Evolutionary conservation across 2,797 vertebrate species (phyloP).

Genomic region (Danionella dracula): DNA sequence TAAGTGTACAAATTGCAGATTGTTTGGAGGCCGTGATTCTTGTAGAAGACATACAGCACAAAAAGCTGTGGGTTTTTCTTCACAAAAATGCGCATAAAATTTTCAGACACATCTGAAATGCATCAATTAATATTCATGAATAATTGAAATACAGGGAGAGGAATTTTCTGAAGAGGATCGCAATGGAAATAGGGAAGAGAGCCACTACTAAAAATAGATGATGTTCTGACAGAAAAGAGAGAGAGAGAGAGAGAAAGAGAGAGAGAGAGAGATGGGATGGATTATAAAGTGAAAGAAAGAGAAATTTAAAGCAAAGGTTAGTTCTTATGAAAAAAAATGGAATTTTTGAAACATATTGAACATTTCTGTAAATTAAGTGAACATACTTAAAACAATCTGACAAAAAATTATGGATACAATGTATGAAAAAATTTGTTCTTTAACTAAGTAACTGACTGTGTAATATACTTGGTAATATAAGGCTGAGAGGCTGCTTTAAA

Average conservation of each 20-base stretch:
- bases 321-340: neutral
- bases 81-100: conserved; percentile 21
- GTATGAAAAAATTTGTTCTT: too few species aligned
- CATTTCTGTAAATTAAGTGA: too few species aligned
- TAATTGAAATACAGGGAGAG: conserved; percentile 32
- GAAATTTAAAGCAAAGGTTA: neutral
- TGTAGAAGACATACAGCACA: neutral
- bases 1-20: neutral
- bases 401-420: too few species aligned
- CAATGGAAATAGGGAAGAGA: conserved; percentile 24
- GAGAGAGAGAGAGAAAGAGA: neutral
- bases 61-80: neutral
- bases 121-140: conserved; percentile 45
- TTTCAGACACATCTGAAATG: conserved; percentile 24
- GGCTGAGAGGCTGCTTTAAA: too few species aligned
- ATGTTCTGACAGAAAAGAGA: neutral
- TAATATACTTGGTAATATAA: too few species aligned
- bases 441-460: too few species aligned
- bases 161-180: conserved; percentile 17
- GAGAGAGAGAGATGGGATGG: neutral
- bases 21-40: neutral
- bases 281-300: neutral
- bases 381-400: too few species aligned
- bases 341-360: neutral
- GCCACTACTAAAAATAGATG: conserved; percentile 31